These are phyloP conservation scores for Rhyzopertha dominica DNA, from an alignment of 1,140 invertebrate species.

Conservation along the genomic window DNA sequence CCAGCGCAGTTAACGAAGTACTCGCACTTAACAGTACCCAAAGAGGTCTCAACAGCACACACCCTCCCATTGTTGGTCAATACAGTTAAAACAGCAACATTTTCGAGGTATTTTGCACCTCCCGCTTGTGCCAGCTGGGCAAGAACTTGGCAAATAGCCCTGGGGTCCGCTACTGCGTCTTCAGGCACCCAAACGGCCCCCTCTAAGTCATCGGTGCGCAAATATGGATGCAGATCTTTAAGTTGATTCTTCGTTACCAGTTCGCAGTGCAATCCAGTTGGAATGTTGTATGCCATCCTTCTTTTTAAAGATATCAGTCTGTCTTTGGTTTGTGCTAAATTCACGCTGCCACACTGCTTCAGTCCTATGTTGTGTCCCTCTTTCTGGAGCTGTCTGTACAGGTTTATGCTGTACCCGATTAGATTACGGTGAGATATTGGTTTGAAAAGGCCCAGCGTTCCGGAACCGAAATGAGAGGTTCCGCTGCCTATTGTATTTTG, in stretches of 20 bases:
- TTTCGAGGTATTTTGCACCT: constrained; percentile 58
- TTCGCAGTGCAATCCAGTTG: constrained; percentile 54
- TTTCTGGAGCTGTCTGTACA: constrained; percentile 58
- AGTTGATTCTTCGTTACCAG: constrained; percentile 45
- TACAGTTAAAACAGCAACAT: constrained; percentile 56
- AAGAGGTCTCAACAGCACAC: constrained; percentile 54
- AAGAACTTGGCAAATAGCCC: constrained; percentile 56
- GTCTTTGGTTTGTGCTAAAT: constrained; percentile 68
- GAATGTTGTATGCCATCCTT: constrained; percentile 55
- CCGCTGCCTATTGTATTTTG: constrained; percentile 63
- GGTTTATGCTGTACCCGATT: constrained; percentile 56
- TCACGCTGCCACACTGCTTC: constrained; percentile 63
- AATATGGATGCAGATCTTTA: constrained; percentile 54
- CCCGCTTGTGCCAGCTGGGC: constrained; percentile 55
- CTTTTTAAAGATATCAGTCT: constrained; percentile 61
- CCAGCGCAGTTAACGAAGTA: constrained; percentile 71
- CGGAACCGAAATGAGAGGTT: constrained; percentile 62
- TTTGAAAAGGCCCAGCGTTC: constrained; percentile 58
- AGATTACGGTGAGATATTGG: constrained; percentile 55
- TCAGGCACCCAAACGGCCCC: constrained; percentile 70
- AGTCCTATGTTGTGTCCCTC: constrained; percentile 60
- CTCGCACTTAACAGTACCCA: constrained; percentile 61
- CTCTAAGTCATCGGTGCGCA: constrained; percentile 62
- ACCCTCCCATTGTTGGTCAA: constrained; percentile 56
- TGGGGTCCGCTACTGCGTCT: constrained; percentile 65